These are phyloP conservation scores for Monarcha castaneiventris DNA, from an alignment of 2,113 vertebrate genomes.

Conservation along the genomic window DNA sequence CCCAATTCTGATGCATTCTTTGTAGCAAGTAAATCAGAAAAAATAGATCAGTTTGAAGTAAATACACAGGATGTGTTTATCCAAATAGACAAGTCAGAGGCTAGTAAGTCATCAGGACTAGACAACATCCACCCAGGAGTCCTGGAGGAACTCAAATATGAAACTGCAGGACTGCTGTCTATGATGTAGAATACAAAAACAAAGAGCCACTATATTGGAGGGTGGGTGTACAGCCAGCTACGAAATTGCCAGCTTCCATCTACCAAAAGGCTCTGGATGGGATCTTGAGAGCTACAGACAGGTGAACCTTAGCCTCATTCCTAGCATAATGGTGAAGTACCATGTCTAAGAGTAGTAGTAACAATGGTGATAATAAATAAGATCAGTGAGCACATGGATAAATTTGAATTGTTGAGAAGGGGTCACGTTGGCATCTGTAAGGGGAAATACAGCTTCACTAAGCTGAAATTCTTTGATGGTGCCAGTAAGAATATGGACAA, in stretches of 20 bases:
- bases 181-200: background rate
- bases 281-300: background rate
- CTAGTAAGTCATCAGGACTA: background rate
- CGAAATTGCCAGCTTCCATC: background rate
- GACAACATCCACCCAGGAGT: background rate
- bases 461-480: background rate
- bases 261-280: background rate
- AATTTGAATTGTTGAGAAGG: background rate
- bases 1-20: background rate
- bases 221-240: background rate
- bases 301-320: background rate
- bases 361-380: no score
- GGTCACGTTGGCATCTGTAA: background rate
- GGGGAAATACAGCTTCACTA: background rate
- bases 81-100: background rate
- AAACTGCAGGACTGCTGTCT: background rate
- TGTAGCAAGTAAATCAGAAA: background rate
- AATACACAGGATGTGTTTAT: background rate
- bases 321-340: background rate
- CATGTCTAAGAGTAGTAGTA: background rate
- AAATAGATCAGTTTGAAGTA: background rate
- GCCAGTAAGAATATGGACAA: background rate
- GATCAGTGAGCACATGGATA: background rate
- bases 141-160: background rate
- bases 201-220: background rate